These are phyloP conservation scores for Blastobasis adustella DNA, from an alignment of 2,888 invertebrate species.

Conservation along the genomic window DNA sequence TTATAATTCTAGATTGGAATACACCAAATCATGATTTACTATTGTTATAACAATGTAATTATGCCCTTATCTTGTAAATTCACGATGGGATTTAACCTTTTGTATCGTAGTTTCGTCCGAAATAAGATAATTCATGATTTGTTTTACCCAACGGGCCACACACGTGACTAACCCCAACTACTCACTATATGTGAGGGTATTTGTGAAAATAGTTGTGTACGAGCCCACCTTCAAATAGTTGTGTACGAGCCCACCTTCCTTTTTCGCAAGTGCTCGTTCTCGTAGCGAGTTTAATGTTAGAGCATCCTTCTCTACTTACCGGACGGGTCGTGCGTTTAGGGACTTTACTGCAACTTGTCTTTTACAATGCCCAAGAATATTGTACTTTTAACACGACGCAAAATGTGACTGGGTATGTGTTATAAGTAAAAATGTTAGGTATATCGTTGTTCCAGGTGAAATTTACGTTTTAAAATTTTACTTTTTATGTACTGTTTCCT, in stretches of 20 bases:
- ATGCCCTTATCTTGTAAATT: neutral
- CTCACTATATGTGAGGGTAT: neutral
- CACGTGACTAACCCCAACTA: neutral
- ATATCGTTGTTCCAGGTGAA: too few species aligned
- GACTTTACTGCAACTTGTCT: constrained; percentile 11
- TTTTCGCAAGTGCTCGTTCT: constrained; percentile 3
- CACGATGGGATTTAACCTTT: neutral
- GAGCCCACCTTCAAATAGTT: neutral
- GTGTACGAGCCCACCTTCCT: constrained; percentile 1
- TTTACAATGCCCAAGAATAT: neutral
- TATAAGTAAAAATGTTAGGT: neutral
- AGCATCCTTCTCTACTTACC: constrained; percentile 15
- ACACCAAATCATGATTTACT: too few species aligned
- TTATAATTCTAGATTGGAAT: too few species aligned
- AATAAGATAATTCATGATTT: constrained; percentile 1
- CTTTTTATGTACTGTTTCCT: neutral
- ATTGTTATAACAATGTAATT: neutral
- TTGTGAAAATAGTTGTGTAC: neutral
- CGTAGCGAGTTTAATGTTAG: constrained; percentile 11
- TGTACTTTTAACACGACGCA: constrained; percentile 1
- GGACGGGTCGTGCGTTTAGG: constrained; percentile 11
- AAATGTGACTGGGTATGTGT: constrained; percentile 4
- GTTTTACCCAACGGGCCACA: neutral
- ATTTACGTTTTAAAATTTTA: neutral
- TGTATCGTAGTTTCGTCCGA: neutral